Percentiles rank a stretch among this genome's conserved stretches.
Conservation (phyloP, 2,797 vertebrate genomes). For the Acropternis orthonyx region DNA sequence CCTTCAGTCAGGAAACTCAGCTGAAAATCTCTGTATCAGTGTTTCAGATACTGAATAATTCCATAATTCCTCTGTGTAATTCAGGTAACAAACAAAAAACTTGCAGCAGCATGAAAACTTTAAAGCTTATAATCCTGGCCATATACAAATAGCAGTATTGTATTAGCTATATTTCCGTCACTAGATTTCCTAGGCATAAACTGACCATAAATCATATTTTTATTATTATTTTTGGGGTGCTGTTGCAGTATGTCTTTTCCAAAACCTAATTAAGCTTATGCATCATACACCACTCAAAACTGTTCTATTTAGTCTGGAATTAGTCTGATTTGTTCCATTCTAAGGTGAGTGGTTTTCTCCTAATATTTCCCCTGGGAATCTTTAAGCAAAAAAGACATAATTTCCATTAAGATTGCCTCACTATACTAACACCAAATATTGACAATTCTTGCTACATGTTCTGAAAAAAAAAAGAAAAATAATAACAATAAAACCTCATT, state of each 20-base stretch:
- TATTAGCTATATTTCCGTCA: neutral
- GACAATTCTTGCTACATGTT: neutral
- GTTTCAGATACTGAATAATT: conserved; percentile 10
- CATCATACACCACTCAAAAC: conserved; percentile 6
- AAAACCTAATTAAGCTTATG: conserved; percentile 56
- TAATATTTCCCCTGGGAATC: conserved; percentile 52
- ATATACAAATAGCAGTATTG: neutral
- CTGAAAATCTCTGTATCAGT: neutral
- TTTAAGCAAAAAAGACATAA: conserved; percentile 41
- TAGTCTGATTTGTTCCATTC: conserved; percentile 44
- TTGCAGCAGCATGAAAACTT: neutral
- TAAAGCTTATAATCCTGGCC: neutral
- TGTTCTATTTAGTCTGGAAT: conserved; percentile 36
- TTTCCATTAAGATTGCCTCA: conserved; percentile 5
- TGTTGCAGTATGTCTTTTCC: neutral
- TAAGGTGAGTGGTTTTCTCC: conserved; percentile 10
- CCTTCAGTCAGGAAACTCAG: neutral
- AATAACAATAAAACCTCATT: neutral
- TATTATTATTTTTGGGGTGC: conserved; percentile 5
- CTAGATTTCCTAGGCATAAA: conserved; percentile 21
- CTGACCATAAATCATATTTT: conserved; percentile 23
- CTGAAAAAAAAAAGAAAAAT: neutral
- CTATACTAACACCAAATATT: neutral
- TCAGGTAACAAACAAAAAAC: conserved; percentile 29
- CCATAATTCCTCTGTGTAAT: conserved; percentile 8